Evolutionary conservation across 2,888 invertebrate species (phyloP).

Genomic region (Zygogramma bicolorata): DNA sequence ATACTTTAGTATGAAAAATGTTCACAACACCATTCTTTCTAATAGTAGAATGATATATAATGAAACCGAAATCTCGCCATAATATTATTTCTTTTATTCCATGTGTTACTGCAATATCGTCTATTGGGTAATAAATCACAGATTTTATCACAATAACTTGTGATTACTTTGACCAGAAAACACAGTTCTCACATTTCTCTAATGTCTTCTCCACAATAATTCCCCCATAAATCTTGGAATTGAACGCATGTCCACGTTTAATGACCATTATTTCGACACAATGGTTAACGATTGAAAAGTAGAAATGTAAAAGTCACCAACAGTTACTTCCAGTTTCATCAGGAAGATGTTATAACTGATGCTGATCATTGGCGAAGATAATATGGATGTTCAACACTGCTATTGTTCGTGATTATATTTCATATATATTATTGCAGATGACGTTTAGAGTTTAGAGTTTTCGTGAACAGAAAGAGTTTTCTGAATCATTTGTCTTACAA

Average conservation of each 20-base stretch:
- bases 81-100: not conserved
- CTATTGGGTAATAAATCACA: constrained; percentile 28
- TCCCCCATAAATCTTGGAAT: constrained; percentile 12
- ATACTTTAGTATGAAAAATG: not conserved
- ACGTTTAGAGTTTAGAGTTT: too few species aligned
- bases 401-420: too few species aligned
- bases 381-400: too few species aligned
- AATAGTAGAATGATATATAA: not conserved
- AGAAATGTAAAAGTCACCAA: not conserved
- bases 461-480: too few species aligned
- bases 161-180: constrained; percentile 8
- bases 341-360: not conserved
- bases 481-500: too few species aligned
- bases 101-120: constrained; percentile 27
- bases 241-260: constrained; percentile 8
- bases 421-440: too few species aligned
- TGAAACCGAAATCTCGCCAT: not conserved
- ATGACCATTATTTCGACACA: constrained; percentile 3
- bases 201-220: not conserved
- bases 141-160: constrained; percentile 26
- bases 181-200: constrained; percentile 17
- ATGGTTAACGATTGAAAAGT: constrained; percentile 11
- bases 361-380: not conserved
- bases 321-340: not conserved
- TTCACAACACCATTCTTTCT: not conserved